Evolutionary conservation across 2,113 vertebrate species (phyloP).

Genomic region (Cyanoliseus patagonus): DNA sequence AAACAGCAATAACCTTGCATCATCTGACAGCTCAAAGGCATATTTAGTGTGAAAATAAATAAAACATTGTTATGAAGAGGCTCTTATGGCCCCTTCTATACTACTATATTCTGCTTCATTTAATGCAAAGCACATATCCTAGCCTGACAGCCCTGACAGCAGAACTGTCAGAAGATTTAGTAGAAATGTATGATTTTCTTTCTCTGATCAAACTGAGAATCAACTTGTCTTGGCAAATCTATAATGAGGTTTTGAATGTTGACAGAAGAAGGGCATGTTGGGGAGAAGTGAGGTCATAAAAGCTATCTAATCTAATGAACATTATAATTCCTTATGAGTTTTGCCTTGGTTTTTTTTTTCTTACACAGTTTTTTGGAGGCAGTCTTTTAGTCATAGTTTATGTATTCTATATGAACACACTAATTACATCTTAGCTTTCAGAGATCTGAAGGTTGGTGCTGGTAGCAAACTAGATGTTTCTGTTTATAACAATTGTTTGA

Average conservation of each 20-base stretch:
- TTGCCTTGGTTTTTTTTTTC: neutral
- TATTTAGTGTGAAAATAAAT: slow-evolving; percentile 23
- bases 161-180: slow-evolving; percentile 45
- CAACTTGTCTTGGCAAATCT: slow-evolving; percentile 34
- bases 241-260: slow-evolving; percentile 1
- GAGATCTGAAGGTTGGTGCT: slow-evolving; percentile 20
- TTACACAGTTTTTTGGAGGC: neutral
- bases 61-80: neutral
- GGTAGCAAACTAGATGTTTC: neutral
- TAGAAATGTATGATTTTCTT: neutral
- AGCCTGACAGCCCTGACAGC: slow-evolving; percentile 34
- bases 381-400: neutral
- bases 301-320: neutral
- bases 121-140: neutral
- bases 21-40: neutral
- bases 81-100: neutral
- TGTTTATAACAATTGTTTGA: slow-evolving; percentile 55
- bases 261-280: neutral
- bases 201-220: slow-evolving; percentile 29
- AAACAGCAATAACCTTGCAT: neutral
- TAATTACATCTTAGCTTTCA: neutral
- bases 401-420: neutral
- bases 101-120: slow-evolving; percentile 17
- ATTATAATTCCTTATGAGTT: neutral
- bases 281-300: neutral